These are phyloP conservation scores for Drosophila sulfurigaster DNA, from an alignment of 1,140 invertebrate genomes.

Conservation along the genomic window DNA sequence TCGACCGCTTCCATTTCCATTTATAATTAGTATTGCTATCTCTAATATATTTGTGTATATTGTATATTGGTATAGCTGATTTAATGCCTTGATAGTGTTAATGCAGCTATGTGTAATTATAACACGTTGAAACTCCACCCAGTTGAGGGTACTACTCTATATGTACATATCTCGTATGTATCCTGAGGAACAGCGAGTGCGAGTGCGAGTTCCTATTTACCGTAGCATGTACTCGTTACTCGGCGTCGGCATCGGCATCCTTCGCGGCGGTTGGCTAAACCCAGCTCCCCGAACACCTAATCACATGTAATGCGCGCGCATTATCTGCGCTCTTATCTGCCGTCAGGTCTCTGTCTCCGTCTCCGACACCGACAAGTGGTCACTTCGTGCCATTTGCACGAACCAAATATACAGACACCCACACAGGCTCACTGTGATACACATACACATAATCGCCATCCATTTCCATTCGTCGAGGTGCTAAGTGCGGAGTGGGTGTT, in stretches of 20 bases:
- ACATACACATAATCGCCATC: slow-evolving; percentile 54
- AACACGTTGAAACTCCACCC: slow-evolving; percentile 49
- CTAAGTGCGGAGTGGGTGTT: slow-evolving; percentile 71
- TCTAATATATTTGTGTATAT: not conserved
- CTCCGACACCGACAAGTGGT: slow-evolving; percentile 38
- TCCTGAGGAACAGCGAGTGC: not conserved
- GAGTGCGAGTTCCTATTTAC: slow-evolving; percentile 51
- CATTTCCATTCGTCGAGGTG: slow-evolving; percentile 73
- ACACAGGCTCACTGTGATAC: not conserved
- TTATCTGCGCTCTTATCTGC: slow-evolving; percentile 84
- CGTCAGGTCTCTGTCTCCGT: slow-evolving; percentile 25
- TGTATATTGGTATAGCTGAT: not conserved
- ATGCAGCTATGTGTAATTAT: slow-evolving; percentile 31
- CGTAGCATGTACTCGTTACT: slow-evolving; percentile 21
- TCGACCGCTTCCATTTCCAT: not conserved
- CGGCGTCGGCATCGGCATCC: slow-evolving; percentile 30
- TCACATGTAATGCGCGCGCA: slow-evolving; percentile 85
- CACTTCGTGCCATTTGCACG: slow-evolving; percentile 63
- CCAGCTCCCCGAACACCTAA: slow-evolving; percentile 78
- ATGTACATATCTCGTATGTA: too few relatives aligned
- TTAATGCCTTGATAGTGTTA: not conserved
- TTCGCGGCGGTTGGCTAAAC: slow-evolving; percentile 82
- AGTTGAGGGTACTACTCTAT: not conserved
- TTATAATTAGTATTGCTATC: not conserved
- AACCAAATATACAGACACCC: slow-evolving; percentile 38